Conservation (phyloP, 2,797 vertebrate species). For the Urophycis tenuis region DNA sequence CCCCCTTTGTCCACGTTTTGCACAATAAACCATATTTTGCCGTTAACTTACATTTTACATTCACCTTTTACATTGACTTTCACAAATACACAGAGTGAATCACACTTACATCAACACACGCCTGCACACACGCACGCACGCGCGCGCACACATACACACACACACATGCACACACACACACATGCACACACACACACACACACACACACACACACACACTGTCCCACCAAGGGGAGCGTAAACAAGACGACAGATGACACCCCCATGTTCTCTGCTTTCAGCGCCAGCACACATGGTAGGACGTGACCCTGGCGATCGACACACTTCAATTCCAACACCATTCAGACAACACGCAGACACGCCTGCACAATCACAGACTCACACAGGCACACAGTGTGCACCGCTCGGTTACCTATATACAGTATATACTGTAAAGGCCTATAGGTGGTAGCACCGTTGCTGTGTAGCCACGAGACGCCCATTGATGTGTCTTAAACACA, state of each 20-base stretch:
- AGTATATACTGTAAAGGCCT: no score
- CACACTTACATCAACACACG: background rate
- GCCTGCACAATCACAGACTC: background rate
- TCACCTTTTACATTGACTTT: no score
- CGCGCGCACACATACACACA: background rate
- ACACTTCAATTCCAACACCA: background rate
- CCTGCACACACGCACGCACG: background rate
- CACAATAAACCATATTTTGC: no score
- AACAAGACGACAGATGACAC: constrained; percentile 1
- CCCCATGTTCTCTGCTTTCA: constrained; percentile 37
- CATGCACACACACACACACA: constrained; percentile 3
- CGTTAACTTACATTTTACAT: no score
- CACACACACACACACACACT: constrained; percentile 20
- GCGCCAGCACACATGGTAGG: constrained; percentile 32
- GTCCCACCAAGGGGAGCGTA: background rate
- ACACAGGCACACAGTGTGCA: background rate
- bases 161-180: constrained; percentile 17
- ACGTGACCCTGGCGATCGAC: constrained; percentile 25
- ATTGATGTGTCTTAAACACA: background rate
- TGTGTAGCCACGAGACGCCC: no score
- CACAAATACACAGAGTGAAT: background rate
- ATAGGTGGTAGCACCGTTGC: background rate
- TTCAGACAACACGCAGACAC: constrained; percentile 8
- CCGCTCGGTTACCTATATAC: background rate
- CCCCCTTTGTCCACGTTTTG: no score